Conservation (phyloP, 2,113 vertebrate genomes). For the Proteles cristata region DNA sequence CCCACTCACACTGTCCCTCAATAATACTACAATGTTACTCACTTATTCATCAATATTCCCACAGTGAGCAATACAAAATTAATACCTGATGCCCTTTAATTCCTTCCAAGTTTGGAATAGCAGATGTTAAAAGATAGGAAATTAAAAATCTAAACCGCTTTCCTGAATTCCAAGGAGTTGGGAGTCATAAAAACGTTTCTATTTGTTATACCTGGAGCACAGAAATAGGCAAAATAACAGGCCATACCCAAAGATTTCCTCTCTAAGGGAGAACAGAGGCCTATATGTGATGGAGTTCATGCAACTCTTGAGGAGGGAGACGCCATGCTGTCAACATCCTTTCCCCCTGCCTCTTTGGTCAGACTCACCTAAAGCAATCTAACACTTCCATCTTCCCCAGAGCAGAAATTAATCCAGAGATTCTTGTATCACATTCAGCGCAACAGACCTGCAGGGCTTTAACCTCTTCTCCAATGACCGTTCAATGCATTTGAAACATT, state of each 20-base stretch:
- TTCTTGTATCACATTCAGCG: background rate
- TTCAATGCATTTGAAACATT: slow-evolving; percentile 1
- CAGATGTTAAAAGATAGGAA: background rate
- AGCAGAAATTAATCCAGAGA: background rate
- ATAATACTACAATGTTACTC: background rate
- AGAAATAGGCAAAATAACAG: slow-evolving; percentile 38
- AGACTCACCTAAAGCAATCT: slow-evolving; percentile 12
- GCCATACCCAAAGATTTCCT: background rate
- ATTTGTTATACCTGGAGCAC: background rate
- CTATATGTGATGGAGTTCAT: background rate
- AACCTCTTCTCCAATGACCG: background rate
- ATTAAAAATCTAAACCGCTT: slow-evolving; percentile 33
- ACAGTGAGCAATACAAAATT: background rate
- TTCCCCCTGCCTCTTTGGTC: background rate
- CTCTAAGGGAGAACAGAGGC: background rate
- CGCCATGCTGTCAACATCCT: background rate
- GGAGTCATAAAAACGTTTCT: slow-evolving; percentile 33
- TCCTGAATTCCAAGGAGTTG: background rate
- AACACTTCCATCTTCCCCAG: background rate
- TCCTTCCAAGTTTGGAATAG: background rate
- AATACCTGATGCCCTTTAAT: background rate
- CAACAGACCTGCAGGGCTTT: background rate
- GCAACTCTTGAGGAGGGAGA: background rate
- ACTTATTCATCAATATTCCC: background rate
- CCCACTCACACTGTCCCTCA: background rate